A percentile compares a stretch with the other conserved stretches of the same genome.
These are phyloP conservation scores for Cordylochernes scorpioides DNA, from an alignment of 2,888 invertebrate genomes.

Conservation along the genomic window DNA sequence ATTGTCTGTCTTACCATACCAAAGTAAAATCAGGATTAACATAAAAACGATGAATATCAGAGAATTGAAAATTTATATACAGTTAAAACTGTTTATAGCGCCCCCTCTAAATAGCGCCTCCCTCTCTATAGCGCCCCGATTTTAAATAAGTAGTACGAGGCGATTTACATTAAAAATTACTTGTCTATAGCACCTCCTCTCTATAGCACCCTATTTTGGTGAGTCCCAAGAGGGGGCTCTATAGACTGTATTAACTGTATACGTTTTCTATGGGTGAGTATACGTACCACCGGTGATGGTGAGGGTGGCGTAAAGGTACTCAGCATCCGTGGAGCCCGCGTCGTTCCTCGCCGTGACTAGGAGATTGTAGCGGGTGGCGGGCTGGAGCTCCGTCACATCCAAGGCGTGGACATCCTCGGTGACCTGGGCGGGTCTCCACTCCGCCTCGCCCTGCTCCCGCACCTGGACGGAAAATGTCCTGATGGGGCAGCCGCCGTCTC, in stretches of 20 bases:
- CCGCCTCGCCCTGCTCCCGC: conserved; percentile 8
- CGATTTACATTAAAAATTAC: too few species aligned
- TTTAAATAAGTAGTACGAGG: too few species aligned
- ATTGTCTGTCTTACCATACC: too few species aligned
- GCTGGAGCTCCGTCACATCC: conserved; percentile 56
- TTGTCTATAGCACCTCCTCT: too few species aligned
- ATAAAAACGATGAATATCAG: too few species aligned
- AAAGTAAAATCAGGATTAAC: too few species aligned
- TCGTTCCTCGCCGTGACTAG: conserved; percentile 57
- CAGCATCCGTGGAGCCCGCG: conserved; percentile 76
- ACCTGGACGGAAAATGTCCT: conserved; percentile 16
- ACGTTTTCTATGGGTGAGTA: neutral
- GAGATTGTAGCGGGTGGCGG: conserved; percentile 76
- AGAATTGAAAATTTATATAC: too few species aligned
- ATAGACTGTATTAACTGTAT: neutral
- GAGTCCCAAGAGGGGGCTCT: neutral
- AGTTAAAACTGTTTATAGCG: too few species aligned
- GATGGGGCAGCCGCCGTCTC: conserved; percentile 21
- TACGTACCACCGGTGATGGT: conserved; percentile 68
- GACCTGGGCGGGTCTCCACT: conserved; percentile 13
- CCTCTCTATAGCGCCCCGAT: too few species aligned
- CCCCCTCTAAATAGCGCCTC: too few species aligned
- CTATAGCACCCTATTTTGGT: too few species aligned
- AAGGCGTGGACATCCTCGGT: conserved; percentile 11
- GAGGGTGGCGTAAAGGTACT: conserved; percentile 79